phyloP scores from a whole-genome alignment of 2,888 invertebrate genomes.

The Glyphotaelius pellucidus region DNA sequence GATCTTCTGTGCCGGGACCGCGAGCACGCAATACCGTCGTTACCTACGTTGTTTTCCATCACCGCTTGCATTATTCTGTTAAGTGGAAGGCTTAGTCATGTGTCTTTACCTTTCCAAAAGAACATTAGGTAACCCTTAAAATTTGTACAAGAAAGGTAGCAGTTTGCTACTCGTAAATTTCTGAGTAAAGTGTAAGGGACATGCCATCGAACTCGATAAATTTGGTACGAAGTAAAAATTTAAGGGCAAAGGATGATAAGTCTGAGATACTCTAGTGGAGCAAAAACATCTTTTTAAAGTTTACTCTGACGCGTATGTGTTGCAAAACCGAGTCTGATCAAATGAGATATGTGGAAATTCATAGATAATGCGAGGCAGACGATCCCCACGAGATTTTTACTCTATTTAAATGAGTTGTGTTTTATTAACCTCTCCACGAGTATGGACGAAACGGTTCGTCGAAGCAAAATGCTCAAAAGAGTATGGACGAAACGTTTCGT shows the following conservation, averaged over 20 bases:
- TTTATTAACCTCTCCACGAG: too few species aligned
- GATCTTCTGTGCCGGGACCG: not conserved
- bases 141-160: not conserved
- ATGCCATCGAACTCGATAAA: not conserved
- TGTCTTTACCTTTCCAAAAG: not conserved
- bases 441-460: too few species aligned
- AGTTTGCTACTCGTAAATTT: not conserved
- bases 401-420: too few species aligned
- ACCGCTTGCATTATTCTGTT: constrained; percentile 29
- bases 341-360: too few species aligned
- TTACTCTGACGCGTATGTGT: too few species aligned
- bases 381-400: too few species aligned
- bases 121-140: constrained; percentile 2
- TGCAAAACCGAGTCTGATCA: too few species aligned
- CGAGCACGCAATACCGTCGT: constrained; percentile 24
- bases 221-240: not conserved
- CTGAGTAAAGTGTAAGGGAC: not conserved
- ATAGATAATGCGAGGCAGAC: too few species aligned
- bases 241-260: not conserved
- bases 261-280: not conserved
- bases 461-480: too few species aligned
- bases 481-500: too few species aligned
- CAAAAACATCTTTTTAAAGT: not conserved
- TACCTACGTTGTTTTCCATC: constrained; percentile 20
- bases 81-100: constrained; percentile 6